Evolutionary conservation across 2,797 vertebrate genomes (phyloP).

Genomic region (Eutrigla gurnardus): DNA sequence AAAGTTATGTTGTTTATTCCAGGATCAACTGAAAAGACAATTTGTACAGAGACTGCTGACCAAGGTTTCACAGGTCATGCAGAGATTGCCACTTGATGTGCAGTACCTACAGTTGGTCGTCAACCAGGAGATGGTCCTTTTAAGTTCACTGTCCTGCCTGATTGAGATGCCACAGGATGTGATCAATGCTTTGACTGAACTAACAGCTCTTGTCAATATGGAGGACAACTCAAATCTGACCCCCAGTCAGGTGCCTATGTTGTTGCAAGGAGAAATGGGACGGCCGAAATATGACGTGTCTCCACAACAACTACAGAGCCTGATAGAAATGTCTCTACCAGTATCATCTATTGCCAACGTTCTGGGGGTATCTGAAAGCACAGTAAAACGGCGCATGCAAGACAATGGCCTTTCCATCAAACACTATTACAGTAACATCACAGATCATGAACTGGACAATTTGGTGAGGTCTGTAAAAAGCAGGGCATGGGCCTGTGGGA

Average conservation of each 20-base stretch:
- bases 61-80: too few species aligned
- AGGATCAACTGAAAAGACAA: too few species aligned
- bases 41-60: too few species aligned
- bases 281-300: background rate
- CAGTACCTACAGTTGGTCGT: too few species aligned
- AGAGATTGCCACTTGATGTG: too few species aligned
- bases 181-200: too few species aligned
- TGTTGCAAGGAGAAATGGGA: conserved; percentile 1
- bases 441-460: background rate
- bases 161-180: too few species aligned
- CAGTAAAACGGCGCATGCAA: background rate
- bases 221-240: background rate
- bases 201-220: too few species aligned
- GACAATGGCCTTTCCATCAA: background rate
- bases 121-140: too few species aligned
- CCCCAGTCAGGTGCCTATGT: background rate
- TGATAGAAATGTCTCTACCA: background rate
- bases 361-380: conserved; percentile 4
- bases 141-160: too few species aligned
- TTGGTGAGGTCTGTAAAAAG: conserved; percentile 13
- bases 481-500: conserved; percentile 2
- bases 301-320: conserved; percentile 3
- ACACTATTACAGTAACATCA: background rate
- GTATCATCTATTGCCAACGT: background rate
- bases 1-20: too few species aligned